Percentiles rank a stretch among this genome's conserved stretches.
Conservation (phyloP, 2,797 vertebrate species). For the Anguilla obscura region DNA sequence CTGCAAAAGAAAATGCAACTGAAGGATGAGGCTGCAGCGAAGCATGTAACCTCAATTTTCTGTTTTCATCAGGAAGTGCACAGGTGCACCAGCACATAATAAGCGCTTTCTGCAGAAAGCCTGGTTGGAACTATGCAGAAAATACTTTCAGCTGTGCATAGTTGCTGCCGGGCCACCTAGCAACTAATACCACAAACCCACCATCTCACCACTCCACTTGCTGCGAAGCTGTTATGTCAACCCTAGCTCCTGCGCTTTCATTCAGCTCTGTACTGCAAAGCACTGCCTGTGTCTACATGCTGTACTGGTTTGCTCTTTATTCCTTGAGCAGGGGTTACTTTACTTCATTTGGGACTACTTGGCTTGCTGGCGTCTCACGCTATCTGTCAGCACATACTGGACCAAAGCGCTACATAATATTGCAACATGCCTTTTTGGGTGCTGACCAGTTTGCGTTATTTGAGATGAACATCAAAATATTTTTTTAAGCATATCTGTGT, state of each 20-base stretch:
- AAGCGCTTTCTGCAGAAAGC: background rate
- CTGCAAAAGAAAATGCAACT: background rate
- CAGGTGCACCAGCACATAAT: background rate
- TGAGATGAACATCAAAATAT: background rate
- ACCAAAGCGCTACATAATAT: background rate
- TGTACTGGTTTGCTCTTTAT: background rate
- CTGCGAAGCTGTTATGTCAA: background rate
- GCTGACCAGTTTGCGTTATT: background rate
- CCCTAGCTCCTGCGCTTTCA: background rate
- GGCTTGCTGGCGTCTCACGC: background rate
- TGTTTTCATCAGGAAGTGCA: conserved; percentile 8
- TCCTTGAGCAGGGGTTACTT: background rate
- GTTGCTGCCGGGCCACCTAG: background rate
- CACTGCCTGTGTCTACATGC: background rate
- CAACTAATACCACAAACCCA: background rate
- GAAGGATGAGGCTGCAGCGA: background rate
- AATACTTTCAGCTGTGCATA: background rate
- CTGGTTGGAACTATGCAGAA: background rate
- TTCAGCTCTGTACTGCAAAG: background rate
- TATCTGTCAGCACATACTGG: background rate
- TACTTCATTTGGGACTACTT: background rate
- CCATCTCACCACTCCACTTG: background rate
- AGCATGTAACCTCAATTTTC: background rate
- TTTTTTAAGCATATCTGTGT: too few relatives aligned
- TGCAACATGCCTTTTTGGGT: background rate